A percentile compares a stretch with the other conserved stretches of the same genome.
These are phyloP conservation scores for Mythimna impura DNA, from an alignment of 2,888 invertebrate species.

Conservation along the genomic window DNA sequence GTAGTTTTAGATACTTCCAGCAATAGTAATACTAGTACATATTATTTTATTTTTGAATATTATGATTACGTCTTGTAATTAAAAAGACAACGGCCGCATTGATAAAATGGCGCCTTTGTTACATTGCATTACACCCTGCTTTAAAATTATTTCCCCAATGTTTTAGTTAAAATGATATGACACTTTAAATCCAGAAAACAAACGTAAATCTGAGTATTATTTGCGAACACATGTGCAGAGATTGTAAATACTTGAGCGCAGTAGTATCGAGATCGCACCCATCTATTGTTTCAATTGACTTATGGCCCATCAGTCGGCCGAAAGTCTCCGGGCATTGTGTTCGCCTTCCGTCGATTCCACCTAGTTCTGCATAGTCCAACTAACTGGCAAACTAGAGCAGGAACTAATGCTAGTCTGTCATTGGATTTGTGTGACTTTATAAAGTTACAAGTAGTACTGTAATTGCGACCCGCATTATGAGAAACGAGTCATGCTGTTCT, in stretches of 20 bases:
- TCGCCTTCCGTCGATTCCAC: conserved; percentile 69
- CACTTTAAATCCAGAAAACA: neutral
- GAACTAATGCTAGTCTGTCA: conserved; percentile 26
- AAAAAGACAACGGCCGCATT: neutral
- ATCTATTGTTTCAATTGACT: conserved; percentile 84
- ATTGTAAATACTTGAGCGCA: conserved; percentile 31
- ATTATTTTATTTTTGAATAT: neutral
- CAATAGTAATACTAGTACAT: too few species aligned
- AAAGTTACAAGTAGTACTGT: conserved; percentile 38
- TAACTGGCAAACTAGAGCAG: conserved; percentile 62
- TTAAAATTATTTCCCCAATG: neutral
- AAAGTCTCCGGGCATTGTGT: conserved; percentile 81
- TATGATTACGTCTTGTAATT: neutral
- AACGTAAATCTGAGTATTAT: conserved; percentile 1
- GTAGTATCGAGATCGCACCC: conserved; percentile 76
- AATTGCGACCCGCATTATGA: conserved; percentile 63
- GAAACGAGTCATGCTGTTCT: conserved; percentile 58
- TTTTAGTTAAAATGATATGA: neutral
- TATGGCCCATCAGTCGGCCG: conserved; percentile 76
- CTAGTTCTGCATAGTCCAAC: conserved; percentile 53
- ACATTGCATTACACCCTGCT: neutral
- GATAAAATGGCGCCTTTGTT: conserved; percentile 6
- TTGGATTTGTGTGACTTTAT: conserved; percentile 32
- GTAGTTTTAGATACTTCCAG: neutral
- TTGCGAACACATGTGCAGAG: conserved; percentile 25